phyloP scores from a whole-genome alignment of 2,888 invertebrate species.

The Eristalis tenax region DNA sequence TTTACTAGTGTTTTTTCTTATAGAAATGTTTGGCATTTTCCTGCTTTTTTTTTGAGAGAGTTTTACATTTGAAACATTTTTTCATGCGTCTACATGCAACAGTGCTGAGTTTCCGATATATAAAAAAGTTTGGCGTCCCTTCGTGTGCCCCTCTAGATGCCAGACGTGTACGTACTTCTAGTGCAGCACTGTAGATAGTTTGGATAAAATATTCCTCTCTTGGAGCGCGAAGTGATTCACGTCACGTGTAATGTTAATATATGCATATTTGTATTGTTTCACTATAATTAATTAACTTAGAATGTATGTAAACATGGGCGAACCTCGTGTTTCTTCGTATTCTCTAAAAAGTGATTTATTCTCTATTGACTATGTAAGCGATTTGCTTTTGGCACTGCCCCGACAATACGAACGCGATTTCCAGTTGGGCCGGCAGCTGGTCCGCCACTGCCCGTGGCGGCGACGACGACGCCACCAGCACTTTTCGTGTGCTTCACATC shows the following conservation, averaged over 20 bases:
- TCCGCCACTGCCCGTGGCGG: slow-evolving; percentile 65
- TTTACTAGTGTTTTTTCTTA: slow-evolving; percentile 13
- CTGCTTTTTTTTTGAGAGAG: not conserved
- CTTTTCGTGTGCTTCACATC: slow-evolving; percentile 81
- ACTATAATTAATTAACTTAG: slow-evolving; percentile 57
- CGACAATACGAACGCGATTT: slow-evolving; percentile 89
- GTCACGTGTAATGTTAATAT: slow-evolving; percentile 23
- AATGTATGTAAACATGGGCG: slow-evolving; percentile 43
- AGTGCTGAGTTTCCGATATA: slow-evolving; percentile 23
- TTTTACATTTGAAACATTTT: slow-evolving; percentile 23
- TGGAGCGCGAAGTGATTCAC: not conserved
- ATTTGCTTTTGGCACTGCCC: slow-evolving; percentile 88
- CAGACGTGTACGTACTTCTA: slow-evolving; percentile 6
- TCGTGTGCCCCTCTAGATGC: slow-evolving; percentile 2
- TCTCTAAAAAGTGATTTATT: slow-evolving; percentile 32
- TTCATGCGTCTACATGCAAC: slow-evolving; percentile 22
- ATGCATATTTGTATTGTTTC: slow-evolving; percentile 32
- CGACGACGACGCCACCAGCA: slow-evolving; percentile 24
- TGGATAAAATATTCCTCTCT: not conserved
- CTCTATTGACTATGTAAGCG: slow-evolving; percentile 78
- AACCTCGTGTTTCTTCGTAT: slow-evolving; percentile 17
- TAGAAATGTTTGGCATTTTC: not conserved
- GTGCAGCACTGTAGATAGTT: slow-evolving; percentile 9
- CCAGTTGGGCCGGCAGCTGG: slow-evolving; percentile 71
- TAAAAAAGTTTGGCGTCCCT: slow-evolving; percentile 11